These are phyloP conservation scores for Ptychoptera contaminata DNA, from an alignment of 2,888 invertebrate genomes.

Conservation along the genomic window DNA sequence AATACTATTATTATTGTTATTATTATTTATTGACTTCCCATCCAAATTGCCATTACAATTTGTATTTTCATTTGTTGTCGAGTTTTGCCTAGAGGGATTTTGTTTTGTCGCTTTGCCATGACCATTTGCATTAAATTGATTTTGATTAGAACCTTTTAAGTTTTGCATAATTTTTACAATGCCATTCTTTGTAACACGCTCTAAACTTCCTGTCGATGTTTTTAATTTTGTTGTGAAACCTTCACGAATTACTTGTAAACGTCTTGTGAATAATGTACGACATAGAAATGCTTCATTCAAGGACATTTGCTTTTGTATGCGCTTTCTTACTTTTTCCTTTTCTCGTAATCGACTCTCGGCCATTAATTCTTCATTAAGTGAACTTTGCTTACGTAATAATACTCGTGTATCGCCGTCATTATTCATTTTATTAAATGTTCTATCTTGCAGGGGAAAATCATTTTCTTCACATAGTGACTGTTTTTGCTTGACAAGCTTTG, in stretches of 20 bases:
- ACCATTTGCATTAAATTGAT: background rate
- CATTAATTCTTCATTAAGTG: constrained; percentile 79
- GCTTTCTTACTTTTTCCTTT: constrained; percentile 63
- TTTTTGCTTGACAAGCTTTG: constrained; percentile 73
- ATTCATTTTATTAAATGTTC: constrained; percentile 20
- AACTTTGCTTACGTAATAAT: constrained; percentile 51
- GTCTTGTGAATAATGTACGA: constrained; percentile 28
- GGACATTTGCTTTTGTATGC: constrained; percentile 80
- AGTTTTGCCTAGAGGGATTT: background rate
- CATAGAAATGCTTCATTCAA: constrained; percentile 74
- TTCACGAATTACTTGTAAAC: constrained; percentile 32
- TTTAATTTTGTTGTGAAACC: constrained; percentile 72
- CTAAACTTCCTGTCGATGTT: constrained; percentile 68
- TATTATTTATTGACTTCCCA: constrained; percentile 8
- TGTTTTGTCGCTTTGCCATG: background rate
- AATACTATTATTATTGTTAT: constrained; percentile 12
- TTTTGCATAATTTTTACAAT: constrained; percentile 75
- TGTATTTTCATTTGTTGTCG: constrained; percentile 6
- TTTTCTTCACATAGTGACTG: constrained; percentile 63
- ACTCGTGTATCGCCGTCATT: constrained; percentile 25
- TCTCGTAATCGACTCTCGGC: constrained; percentile 70
- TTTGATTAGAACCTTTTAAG: constrained; percentile 35
- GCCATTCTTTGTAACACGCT: constrained; percentile 66
- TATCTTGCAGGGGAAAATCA: constrained; percentile 24
- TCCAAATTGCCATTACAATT: constrained; percentile 21